Evolutionary conservation across 2,888 invertebrate genomes (phyloP), one percentile per base, ranked within the genome.

Genomic region (Drosophila formosana): DNA sequence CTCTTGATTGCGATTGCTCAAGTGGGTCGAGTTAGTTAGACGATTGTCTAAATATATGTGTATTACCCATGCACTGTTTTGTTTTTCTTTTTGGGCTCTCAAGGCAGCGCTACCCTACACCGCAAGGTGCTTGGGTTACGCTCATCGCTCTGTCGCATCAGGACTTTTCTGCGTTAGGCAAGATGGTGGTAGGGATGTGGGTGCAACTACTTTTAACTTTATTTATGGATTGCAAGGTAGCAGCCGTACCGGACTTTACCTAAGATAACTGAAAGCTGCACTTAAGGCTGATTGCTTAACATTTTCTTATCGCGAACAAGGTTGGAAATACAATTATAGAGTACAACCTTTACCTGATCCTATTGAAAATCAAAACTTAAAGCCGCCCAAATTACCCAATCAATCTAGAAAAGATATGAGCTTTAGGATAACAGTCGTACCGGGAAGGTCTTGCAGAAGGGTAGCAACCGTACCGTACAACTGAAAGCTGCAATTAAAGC

Each of bases 1-100:
- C 65, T 65, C 64, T 80, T 75, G 78, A 85, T 83, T 86, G 56
- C 81, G 83, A 82, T 78, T 81, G 72, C 74, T 66, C 64, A 74
- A 83, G 83, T 85, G 57, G 18, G 56, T 51, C 32, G 47, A 52
- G 58, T 57, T 51, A 68, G 37, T 57, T 68, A 49, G 30, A 8
- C 25, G 30, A 60, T 72, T 78, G 72, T 84, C 75, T 82, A 58
- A 58, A 58, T 67, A 64, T 56, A 66, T 49, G 11, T 34, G 41
- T 26, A 25, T 11, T 23, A 58, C 18, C 26, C 32, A 52, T 50
- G 47, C 30, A 56, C 11, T 41, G 47, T 47, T 45, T 30, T 32
- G 13, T 26, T 61, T 34, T 43, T 60, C 6, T 43, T 60, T 13
- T 60, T n/a, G 23, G 11, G 11, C 8, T 9, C 25, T 30, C 39